phyloP scores from a whole-genome alignment of 2,797 vertebrate genomes.

The Gymnopithys bicolor region DNA sequence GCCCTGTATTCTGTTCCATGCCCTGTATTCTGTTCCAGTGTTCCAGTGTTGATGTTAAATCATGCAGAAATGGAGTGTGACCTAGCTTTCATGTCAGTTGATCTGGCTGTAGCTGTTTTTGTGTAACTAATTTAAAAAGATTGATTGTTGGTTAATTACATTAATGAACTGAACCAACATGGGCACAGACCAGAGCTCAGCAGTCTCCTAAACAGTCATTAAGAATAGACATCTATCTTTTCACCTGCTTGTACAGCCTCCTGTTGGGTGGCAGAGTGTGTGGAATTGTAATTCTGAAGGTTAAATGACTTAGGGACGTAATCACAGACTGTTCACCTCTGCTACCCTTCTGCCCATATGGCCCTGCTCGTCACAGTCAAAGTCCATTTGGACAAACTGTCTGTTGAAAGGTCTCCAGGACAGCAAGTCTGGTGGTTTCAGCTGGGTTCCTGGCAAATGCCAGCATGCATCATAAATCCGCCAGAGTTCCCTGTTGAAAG shows the following conservation, averaged over 20 bases:
- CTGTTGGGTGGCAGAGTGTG: slow-evolving; percentile 31
- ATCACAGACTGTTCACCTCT: slow-evolving; percentile 46
- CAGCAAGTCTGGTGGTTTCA: slow-evolving; percentile 17
- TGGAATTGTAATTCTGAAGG: slow-evolving; percentile 56
- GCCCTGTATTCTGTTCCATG: background rate
- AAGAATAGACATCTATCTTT: slow-evolving; percentile 60
- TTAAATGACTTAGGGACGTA: slow-evolving; percentile 49
- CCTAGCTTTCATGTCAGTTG: slow-evolving; percentile 44
- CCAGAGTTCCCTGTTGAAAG: background rate
- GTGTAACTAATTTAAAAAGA: slow-evolving; percentile 68
- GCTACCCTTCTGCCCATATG: slow-evolving; percentile 39
- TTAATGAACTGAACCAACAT: slow-evolving; percentile 69
- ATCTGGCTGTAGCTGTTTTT: slow-evolving; percentile 56
- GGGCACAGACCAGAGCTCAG: slow-evolving; percentile 48
- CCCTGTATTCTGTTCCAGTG: background rate
- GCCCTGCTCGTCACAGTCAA: slow-evolving; percentile 12
- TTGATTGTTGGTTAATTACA: slow-evolving; percentile 66
- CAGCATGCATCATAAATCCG: background rate
- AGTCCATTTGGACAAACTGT: slow-evolving; percentile 26
- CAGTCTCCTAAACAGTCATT: slow-evolving; percentile 60
- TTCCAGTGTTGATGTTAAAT: slow-evolving; percentile 32
- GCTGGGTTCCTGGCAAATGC: background rate
- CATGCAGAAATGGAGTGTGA: slow-evolving; percentile 51
- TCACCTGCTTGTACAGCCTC: slow-evolving; percentile 46
- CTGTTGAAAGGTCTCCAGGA: slow-evolving; percentile 52